phyloP scores from a whole-genome alignment of 2,888 invertebrate species.

The Antheraea yamamai region DNA sequence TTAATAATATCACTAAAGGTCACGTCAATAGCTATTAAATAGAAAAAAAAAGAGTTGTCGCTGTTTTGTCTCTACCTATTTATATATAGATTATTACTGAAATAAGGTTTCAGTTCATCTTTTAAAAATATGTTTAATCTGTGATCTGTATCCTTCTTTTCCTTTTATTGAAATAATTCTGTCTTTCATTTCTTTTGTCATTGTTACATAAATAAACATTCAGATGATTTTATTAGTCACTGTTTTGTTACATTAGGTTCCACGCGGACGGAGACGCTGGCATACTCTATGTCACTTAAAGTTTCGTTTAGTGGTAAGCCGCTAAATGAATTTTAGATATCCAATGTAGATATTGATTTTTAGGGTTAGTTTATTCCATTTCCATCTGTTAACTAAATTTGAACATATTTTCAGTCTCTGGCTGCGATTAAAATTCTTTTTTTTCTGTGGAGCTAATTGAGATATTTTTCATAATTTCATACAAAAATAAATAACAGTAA shows the following conservation, averaged over 20 bases:
- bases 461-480: neutral
- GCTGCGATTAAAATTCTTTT: neutral
- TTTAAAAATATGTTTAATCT: neutral
- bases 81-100: neutral
- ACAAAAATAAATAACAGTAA: neutral
- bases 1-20: no score
- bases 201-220: neutral
- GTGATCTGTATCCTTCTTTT: neutral
- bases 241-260: no score
- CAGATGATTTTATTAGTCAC: no score
- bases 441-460: neutral
- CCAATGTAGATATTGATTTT: neutral
- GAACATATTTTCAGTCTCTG: neutral
- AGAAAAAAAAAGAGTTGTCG: no score
- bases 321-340: neutral
- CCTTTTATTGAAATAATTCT: neutral
- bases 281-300: neutral
- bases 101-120: neutral
- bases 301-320: neutral
- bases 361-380: neutral
- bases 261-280: no score
- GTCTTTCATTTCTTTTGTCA: neutral
- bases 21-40: no score
- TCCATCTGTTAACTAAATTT: neutral
- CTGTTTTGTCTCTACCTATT: no score